These are phyloP conservation scores for Lucilia cuprina DNA, from an alignment of 1,140 invertebrate genomes.

Conservation along the genomic window DNA sequence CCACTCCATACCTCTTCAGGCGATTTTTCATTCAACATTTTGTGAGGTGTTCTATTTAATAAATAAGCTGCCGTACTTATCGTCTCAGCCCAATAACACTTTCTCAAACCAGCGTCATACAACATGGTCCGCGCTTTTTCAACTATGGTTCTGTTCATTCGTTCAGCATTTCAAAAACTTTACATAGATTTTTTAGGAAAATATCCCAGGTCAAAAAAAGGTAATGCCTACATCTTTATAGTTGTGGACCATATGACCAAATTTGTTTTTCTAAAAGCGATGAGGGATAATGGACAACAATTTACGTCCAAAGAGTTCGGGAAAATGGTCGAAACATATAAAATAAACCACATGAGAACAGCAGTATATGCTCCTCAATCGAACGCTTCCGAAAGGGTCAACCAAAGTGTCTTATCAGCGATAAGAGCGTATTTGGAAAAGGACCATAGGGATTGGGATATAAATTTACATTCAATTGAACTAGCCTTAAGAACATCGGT, in stretches of 20 bases:
- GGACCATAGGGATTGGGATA: neutral
- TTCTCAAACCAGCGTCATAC: conserved; percentile 49
- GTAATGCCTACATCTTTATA: neutral
- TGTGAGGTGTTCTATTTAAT: conserved; percentile 17
- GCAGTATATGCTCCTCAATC: conserved; percentile 5
- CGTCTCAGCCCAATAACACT: conserved; percentile 3
- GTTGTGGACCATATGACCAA: conserved; percentile 4
- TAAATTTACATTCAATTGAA: neutral
- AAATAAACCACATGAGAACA: conserved; percentile 15
- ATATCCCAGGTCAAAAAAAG: neutral
- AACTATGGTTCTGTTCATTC: conserved; percentile 12
- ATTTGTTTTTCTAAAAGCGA: conserved; percentile 13
- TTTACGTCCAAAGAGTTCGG: conserved; percentile 17
- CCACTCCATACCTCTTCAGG: neutral
- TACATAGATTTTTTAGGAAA: neutral
- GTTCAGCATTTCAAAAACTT: neutral
- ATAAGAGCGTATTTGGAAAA: neutral
- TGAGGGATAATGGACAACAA: neutral
- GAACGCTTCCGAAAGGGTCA: conserved; percentile 32
- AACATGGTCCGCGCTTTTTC: neutral
- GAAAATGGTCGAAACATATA: neutral
- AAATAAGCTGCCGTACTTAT: conserved; percentile 13
- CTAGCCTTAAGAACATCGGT: neutral
- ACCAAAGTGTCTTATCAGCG: neutral
- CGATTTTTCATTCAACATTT: conserved; percentile 11